A percentile compares a stretch with the other conserved stretches of the same genome.
Evolutionary conservation across 2,797 vertebrate genomes (phyloP).

Genomic region (Gastrophryne carolinensis): DNA sequence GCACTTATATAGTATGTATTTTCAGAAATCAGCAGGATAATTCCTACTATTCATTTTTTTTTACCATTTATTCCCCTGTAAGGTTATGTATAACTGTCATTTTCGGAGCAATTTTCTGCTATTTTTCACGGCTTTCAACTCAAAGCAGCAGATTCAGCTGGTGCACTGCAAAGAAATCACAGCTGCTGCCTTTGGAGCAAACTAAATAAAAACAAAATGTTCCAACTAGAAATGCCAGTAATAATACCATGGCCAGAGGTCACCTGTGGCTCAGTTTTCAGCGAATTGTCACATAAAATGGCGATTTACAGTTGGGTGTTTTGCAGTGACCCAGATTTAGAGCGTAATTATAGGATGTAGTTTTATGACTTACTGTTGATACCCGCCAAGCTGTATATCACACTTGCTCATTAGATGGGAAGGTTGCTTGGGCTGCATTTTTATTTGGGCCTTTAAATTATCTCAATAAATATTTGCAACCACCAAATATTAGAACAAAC

Average conservation of each 20-base stretch:
- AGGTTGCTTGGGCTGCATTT: too few relatives aligned
- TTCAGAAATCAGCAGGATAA: background rate
- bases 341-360: slow-evolving; percentile 22
- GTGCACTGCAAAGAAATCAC: background rate
- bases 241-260: slow-evolving; percentile 6
- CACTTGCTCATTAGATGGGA: slow-evolving; percentile 30
- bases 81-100: background rate
- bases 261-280: background rate
- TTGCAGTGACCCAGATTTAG: slow-evolving; percentile 39
- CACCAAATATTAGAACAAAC: too few relatives aligned
- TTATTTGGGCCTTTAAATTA: slow-evolving; percentile 27
- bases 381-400: slow-evolving; percentile 4
- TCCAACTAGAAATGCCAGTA: background rate
- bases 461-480: slow-evolving; percentile 33
- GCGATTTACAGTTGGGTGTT: slow-evolving; percentile 15
- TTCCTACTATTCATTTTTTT: background rate
- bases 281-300: slow-evolving; percentile 40
- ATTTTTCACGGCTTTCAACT: background rate
- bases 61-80: too few relatives aligned
- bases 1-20: too few relatives aligned
- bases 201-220: background rate
- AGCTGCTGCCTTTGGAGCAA: background rate
- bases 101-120: background rate
- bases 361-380: slow-evolving; percentile 39
- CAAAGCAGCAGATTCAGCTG: background rate